phyloP scores from a whole-genome alignment of 2,113 vertebrate species.

The Chrysemys picta region DNA sequence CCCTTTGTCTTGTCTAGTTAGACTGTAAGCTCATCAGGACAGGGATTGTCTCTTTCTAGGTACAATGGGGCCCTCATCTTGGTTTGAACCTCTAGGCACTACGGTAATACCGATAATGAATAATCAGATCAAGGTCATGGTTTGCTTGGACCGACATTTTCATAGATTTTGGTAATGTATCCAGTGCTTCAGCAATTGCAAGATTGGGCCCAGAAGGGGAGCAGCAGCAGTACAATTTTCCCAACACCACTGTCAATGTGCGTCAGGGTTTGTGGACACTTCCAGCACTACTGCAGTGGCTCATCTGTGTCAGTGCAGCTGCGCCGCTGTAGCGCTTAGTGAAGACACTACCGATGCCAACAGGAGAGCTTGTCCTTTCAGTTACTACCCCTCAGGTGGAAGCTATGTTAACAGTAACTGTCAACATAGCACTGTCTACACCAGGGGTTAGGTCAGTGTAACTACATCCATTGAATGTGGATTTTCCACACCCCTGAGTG shows the following conservation, averaged over 20 bases:
- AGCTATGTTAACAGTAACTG: not conserved
- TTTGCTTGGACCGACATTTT: not conserved
- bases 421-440: not conserved
- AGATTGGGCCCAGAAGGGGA: not conserved
- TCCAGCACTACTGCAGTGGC: not conserved
- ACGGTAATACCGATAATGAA: not conserved
- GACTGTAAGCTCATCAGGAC: rapidly evolving
- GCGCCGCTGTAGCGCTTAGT: not conserved
- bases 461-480: not conserved
- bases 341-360: not conserved
- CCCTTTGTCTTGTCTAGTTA: not conserved
- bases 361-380: not conserved
- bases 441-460: not conserved
- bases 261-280: not conserved
- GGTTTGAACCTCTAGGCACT: not conserved
- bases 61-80: not conserved
- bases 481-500: not conserved
- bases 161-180: not conserved
- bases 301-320: not conserved
- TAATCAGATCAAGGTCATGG: not conserved
- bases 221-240: not conserved
- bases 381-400: not conserved
- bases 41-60: not conserved
- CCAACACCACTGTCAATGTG: not conserved
- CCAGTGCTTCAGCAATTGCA: not conserved